Evolutionary conservation across 2,888 invertebrate species (phyloP), one percentile per base, ranked within the genome.

Genomic region (Lithophane ornitopus): DNA sequence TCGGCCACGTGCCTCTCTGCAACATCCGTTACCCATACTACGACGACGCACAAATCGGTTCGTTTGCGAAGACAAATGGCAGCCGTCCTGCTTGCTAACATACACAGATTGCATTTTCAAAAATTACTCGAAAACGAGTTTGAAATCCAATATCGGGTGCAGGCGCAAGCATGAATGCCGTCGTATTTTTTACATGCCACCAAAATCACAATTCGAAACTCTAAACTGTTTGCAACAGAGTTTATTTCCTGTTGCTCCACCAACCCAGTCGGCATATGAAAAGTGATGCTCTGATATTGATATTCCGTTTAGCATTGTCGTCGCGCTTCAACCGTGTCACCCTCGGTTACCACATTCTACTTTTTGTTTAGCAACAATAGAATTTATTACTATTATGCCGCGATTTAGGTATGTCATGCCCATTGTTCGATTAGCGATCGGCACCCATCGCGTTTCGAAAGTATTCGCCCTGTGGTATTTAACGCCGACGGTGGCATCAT

Each of bases 51-150:
- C 95, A 94, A 94, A 95, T 95, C 96, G 95, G 94, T 95, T 94
- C 95, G 94, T 96, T 96, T 96, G 95, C 93, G 90, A 95, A 96
- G 96, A 96, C 93, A 95, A 96, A 96, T 96, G 94, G 93, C 89
- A 87, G 83, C 91, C 90, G 93, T 92, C 93, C 56, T 94, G 91
- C 92, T 89, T 88, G 90, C 91, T 89, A 91, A 91, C 91, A 92
- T 91, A 93, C 93, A 92, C 90, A 89, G 89, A 90, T 92, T 93
- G 93, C 91, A 93, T 94, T 95, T 94, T 92, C 92, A 93, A 95
- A 95, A 95, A 95, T 94, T 92, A 93, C 93, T 91, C 85, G 89
- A 91, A 94, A 94, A 94, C 93, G 92, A 93, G 91, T 93, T 91
- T 89, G 89, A 92, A 94, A 93, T 93, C 92, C 93, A 94, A 94